A percentile compares a stretch with the other conserved stretches of the same genome.
Evolutionary conservation across 2,797 vertebrate genomes (phyloP).

Genomic region (Poeciliopsis gracilis): DNA sequence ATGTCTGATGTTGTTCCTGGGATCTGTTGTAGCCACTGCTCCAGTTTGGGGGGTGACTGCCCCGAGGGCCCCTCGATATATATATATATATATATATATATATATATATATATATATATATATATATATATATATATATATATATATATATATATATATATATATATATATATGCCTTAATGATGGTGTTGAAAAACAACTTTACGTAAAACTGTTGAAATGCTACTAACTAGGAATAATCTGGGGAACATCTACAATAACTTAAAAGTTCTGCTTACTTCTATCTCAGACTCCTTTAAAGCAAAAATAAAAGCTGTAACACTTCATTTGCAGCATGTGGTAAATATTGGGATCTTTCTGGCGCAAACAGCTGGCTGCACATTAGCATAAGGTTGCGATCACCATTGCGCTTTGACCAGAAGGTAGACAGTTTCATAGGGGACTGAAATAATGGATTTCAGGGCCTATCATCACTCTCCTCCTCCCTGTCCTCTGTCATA

Average conservation of each 20-base stretch:
- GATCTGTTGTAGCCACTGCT: too few relatives aligned
- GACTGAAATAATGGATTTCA: constrained; percentile 50
- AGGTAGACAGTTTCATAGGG: constrained; percentile 55
- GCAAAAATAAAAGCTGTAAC: constrained; percentile 24
- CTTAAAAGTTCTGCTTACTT: background rate
- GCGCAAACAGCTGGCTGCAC: constrained; percentile 68
- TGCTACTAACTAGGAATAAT: background rate
- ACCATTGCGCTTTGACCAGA: constrained; percentile 60
- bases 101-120: too few relatives aligned
- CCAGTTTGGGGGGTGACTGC: too few relatives aligned
- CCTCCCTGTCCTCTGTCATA: constrained; percentile 48
- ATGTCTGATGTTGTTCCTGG: too few relatives aligned
- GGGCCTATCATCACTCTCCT: constrained; percentile 57
- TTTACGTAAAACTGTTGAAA: too few relatives aligned
- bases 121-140: too few relatives aligned
- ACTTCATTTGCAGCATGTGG: constrained; percentile 39
- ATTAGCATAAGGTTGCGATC: constrained; percentile 58
- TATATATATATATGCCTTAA: too few relatives aligned
- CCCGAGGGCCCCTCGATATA: too few relatives aligned
- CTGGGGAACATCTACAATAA: background rate
- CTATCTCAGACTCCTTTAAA: background rate
- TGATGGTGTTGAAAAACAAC: too few relatives aligned
- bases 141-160: too few relatives aligned
- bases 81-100: too few relatives aligned
- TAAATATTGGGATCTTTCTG: constrained; percentile 41